Conservation (phyloP, 2,113 vertebrate genomes). For the Pterocles gutturalis region DNA sequence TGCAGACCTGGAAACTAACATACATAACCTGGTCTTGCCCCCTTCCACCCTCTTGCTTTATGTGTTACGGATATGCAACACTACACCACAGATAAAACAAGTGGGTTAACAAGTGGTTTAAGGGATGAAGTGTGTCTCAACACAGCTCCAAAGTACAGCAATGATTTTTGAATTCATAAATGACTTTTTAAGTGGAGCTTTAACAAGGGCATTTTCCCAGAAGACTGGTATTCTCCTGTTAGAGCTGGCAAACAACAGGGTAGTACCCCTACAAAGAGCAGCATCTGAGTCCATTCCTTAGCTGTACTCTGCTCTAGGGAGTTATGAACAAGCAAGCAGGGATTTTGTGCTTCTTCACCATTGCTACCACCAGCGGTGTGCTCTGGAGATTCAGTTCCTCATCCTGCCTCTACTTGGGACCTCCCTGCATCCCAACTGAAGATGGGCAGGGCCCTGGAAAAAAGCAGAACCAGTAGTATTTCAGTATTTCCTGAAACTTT, state of each 20-base stretch:
- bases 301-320: background rate
- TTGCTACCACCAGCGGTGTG: background rate
- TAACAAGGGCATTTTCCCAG: background rate
- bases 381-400: background rate
- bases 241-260: background rate
- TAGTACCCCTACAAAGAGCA: background rate
- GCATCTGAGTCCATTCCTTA: background rate
- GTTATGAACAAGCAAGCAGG: rapidly evolving
- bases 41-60: background rate
- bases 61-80: background rate
- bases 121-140: background rate
- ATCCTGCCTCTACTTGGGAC: background rate
- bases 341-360: background rate
- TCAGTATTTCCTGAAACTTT: background rate
- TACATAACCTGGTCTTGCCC: background rate
- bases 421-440: background rate
- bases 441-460: background rate
- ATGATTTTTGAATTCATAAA: background rate
- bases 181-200: background rate
- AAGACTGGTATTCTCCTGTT: background rate
- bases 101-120: background rate
- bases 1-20: background rate
- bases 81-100: background rate
- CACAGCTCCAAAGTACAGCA: background rate
- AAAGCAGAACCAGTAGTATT: background rate